phyloP scores from a whole-genome alignment of 2,113 vertebrate species.

The Lontra canadensis region DNA sequence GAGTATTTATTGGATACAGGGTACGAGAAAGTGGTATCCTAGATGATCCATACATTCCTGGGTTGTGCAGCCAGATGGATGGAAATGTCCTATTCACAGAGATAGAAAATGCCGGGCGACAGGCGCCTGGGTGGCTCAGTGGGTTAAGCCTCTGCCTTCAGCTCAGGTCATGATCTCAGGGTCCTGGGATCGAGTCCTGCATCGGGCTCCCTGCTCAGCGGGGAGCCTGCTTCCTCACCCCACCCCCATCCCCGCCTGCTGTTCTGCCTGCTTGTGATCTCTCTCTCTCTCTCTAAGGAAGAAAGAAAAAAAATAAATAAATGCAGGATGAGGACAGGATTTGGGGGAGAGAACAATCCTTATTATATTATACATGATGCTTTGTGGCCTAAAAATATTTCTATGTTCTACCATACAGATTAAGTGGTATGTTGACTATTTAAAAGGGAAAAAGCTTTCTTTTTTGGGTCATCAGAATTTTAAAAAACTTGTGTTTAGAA shows the following conservation, averaged over 20 bases:
- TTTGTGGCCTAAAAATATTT: not conserved
- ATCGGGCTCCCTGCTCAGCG: too few relatives aligned
- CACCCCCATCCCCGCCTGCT: too few relatives aligned
- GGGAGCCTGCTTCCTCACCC: too few relatives aligned
- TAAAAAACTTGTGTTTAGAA: slow-evolving; percentile 2
- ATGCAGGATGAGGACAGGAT: not conserved
- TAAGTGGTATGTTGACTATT: not conserved
- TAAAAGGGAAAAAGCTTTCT: not conserved
- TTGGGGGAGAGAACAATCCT: not conserved
- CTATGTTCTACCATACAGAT: not conserved
- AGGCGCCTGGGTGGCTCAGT: too few relatives aligned
- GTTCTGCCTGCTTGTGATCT: too few relatives aligned
- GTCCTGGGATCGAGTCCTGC: too few relatives aligned
- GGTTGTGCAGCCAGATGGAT: not conserved
- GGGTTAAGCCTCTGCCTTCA: too few relatives aligned
- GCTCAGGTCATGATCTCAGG: too few relatives aligned
- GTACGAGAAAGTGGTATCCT: not conserved
- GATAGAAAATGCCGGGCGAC: not conserved
- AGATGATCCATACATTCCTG: too few relatives aligned
- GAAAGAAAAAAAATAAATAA: not conserved
- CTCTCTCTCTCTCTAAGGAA: too few relatives aligned
- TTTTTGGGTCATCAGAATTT: not conserved
- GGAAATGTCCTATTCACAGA: not conserved
- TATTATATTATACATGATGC: not conserved
- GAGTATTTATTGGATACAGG: not conserved